Conservation (phyloP, 2,797 vertebrate species). For the Onychomys leucogaster region DNA sequence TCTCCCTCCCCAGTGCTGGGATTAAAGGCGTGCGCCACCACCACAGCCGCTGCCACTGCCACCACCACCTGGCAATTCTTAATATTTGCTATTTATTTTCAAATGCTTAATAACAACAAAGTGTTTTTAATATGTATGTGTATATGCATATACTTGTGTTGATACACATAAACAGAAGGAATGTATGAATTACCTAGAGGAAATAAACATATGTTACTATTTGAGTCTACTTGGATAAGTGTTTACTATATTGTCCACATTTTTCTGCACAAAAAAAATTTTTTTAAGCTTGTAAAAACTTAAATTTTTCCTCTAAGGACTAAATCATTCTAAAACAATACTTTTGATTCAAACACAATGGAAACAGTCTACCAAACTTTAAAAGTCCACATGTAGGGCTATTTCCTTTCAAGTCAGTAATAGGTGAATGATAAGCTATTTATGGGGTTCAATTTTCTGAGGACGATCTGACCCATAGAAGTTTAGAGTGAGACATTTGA, state of each 20-base stretch:
- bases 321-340: conserved; percentile 40
- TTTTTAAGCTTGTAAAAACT: background rate
- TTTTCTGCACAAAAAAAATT: background rate
- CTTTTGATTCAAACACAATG: conserved; percentile 10
- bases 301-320: background rate
- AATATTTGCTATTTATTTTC: conserved; percentile 9
- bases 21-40: no score
- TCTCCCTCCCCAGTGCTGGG: no score
- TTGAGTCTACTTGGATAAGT: background rate
- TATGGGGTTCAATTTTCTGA: conserved; percentile 21
- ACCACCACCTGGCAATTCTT: background rate
- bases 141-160: background rate
- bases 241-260: background rate
- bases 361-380: background rate
- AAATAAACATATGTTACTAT: background rate
- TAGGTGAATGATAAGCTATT: background rate
- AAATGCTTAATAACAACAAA: background rate
- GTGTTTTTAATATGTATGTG: background rate
- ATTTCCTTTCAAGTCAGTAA: conserved; percentile 6
- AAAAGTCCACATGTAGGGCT: background rate
- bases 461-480: background rate
- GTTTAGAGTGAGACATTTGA: background rate
- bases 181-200: background rate
- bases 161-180: background rate
- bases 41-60: no score